These are phyloP conservation scores for Lepidurus packardi DNA, from an alignment of 1,140 invertebrate genomes.

Conservation along the genomic window DNA sequence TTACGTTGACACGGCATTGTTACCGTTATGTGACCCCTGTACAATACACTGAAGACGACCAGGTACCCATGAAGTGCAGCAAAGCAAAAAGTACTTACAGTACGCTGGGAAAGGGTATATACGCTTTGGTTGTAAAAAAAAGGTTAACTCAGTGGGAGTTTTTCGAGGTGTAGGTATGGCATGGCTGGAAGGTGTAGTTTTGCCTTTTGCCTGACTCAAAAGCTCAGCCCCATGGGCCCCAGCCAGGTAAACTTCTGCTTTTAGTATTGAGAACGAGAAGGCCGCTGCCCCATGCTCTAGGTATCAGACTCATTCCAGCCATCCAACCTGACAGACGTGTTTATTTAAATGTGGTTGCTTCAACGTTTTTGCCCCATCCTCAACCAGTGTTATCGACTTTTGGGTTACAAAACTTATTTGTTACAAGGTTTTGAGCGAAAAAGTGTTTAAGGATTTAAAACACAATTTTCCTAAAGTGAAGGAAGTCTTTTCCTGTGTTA, in stretches of 20 bases:
- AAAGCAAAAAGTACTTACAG: background rate
- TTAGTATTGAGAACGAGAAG: background rate
- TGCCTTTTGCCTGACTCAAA: background rate
- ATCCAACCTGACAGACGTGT: background rate
- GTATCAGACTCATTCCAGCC: background rate
- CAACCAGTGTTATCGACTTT: background rate
- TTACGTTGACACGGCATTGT: conserved; percentile 9
- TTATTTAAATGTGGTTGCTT: background rate
- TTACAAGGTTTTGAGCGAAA: too few species aligned
- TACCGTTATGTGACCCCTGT: background rate
- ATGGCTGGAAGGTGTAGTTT: background rate
- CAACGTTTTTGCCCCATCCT: background rate
- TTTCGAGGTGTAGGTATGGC: too few species aligned
- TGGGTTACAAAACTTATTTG: too few species aligned
- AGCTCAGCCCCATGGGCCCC: background rate
- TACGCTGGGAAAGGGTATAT: too few species aligned
- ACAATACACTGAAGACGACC: background rate
- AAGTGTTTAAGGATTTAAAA: too few species aligned
- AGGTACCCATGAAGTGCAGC: background rate
- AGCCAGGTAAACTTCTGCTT: background rate
- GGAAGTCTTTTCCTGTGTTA: too few species aligned
- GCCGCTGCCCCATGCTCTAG: background rate
- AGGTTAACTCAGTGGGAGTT: too few species aligned
- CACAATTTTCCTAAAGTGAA: too few species aligned
- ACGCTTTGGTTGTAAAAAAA: too few species aligned